Evolutionary conservation across 2,797 vertebrate species (phyloP), one percentile per base, ranked within the genome.

Genomic region (Hypotaenidia philippensis): DNA sequence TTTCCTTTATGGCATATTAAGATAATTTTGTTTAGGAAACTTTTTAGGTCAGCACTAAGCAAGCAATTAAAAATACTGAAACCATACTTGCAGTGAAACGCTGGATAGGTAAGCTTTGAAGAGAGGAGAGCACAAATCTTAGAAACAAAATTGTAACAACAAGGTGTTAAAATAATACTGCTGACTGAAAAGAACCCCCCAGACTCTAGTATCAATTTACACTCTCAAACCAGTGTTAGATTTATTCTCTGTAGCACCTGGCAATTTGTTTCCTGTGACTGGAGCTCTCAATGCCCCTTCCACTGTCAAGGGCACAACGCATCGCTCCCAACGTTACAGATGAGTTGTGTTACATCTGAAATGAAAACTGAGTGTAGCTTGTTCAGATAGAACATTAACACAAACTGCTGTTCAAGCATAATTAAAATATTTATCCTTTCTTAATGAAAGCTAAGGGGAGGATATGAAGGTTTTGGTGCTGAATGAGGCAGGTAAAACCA

Each of bases 61-160:
- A 94, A 83, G 56, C 49, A 93, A 86, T 29, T 75, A 75, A 88
- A 93, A 92, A 75, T 23, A 75, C 61, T 55, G 70, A 74, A 78
- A 60, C 25, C 3, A 6, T 49, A 69, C 75, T 71, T 91, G 65
- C 66, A 91, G n/a, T 61, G 57, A 90, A 70, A 92, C 57, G 41
- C 45, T 53, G 50, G 29, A 83, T 75, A 9, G 61, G 32, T 38
- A 81, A 68, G 36, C 32, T 93, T 83, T 83, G 57, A 31, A 86
- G 49, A 86, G 26, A 68, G 41, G 50, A 86, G 81, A 90, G 32
- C 23, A 83, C n/a, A 87, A 60, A 70, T 75, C 53, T 81, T 60
- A 65, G 26, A 61, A 26, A 78, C 18, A 69, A 83, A 93, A 82
- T 18, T 89, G 12, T 53, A 89, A 79, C 57, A 29, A 78, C 31